Evolutionary conservation across 2,888 invertebrate species (phyloP).

Genomic region (Tachina grossa): DNA sequence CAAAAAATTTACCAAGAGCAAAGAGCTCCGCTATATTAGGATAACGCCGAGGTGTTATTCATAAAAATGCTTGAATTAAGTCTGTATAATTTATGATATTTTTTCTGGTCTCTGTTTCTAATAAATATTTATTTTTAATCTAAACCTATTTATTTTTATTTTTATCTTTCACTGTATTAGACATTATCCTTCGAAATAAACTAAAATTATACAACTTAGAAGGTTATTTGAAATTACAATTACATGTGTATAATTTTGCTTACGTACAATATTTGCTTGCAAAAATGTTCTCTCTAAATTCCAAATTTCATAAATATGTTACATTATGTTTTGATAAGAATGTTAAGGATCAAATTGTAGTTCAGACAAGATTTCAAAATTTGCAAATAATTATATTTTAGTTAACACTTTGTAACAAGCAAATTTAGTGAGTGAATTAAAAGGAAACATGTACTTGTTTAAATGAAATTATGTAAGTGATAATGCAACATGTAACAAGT

Average conservation of each 20-base stretch:
- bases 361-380: background rate
- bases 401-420: constrained; percentile 5
- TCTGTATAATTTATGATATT: no score
- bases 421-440: background rate
- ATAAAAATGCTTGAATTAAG: no score
- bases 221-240: background rate
- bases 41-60: no score
- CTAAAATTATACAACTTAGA: background rate
- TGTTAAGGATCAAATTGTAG: constrained; percentile 7
- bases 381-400: constrained; percentile 5
- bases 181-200: background rate
- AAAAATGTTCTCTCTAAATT: background rate
- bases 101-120: no score
- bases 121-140: no score
- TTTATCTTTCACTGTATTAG: background rate
- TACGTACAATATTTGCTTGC: background rate
- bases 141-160: background rate
- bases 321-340: background rate
- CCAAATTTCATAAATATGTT: constrained; percentile 7
- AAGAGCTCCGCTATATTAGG: no score
- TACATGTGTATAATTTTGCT: background rate
- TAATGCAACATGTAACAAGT: no score
- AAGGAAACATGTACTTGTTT: no score
- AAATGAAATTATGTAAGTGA: no score
- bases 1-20: no score